Percentiles rank a stretch among this genome's conserved stretches.
phyloP scores from a whole-genome alignment of 53 echinoderm and acorn worm genomes.

The Antedon mediterranea region DNA sequence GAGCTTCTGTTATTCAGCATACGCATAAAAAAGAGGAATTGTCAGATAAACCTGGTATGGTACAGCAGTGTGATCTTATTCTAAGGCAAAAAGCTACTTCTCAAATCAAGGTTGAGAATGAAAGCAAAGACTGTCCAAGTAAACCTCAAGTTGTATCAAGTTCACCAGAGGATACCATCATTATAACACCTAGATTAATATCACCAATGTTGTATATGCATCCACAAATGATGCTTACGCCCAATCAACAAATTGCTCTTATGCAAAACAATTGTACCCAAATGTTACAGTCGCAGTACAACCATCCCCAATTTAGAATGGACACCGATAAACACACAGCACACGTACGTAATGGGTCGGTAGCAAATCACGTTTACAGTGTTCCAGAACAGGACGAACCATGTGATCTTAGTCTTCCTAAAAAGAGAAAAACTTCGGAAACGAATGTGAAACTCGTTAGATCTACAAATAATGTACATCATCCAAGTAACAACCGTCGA shows the following conservation, averaged over 20 bases:
- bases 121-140: background rate
- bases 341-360: background rate
- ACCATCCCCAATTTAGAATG: background rate
- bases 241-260: background rate
- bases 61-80: constrained; percentile 70
- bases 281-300: background rate
- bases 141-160: background rate
- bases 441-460: background rate
- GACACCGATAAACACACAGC: background rate
- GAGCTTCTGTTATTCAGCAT: constrained; percentile 93
- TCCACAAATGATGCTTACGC: constrained; percentile 8
- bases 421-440: constrained; percentile 34
- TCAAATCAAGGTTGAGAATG: constrained; percentile 30
- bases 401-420: constrained; percentile 83
- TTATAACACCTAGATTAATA: constrained; percentile 39
- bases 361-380: background rate
- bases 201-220: constrained; percentile 11
- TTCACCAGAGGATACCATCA: constrained; percentile 25
- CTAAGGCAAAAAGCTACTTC: constrained; percentile 9
- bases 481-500: background rate
- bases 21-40: constrained; percentile 34
- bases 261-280: background rate
- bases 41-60: constrained; percentile 14
- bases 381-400: constrained; percentile 75
- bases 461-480: background rate